Evolutionary conservation across 2,888 invertebrate genomes (phyloP), one percentile per base, ranked within the genome.

Genomic region (Stenoptilia bipunctidactyla): DNA sequence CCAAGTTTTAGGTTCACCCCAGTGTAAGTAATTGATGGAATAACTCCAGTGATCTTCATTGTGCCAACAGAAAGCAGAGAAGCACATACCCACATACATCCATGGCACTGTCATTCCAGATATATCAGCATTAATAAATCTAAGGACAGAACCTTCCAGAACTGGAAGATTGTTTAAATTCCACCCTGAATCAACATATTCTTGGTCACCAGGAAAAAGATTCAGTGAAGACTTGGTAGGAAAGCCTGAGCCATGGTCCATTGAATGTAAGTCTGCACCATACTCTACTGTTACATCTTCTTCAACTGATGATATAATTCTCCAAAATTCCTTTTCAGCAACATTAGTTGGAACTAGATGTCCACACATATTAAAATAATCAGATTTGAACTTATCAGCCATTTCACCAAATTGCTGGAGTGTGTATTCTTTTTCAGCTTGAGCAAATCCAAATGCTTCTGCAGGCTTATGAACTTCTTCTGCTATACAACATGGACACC

Each of bases 31-130:
- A 63, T 93, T 93, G 45, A 92, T 91, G 15, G 91, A 91, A 60
- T 92, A 92, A 55, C 91, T 92, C 92, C 92, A 92, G 61, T 92
- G 92, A 61, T 92, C 92, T 69, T 92, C 92, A 66, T 90, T 92
- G 59, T 92, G 92, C 92, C 92, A 92, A 56, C 92, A 92, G 67
- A 92, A 92, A 47, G 92, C 90, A 39, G 91, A 89, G 70, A 92
- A 93, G 56, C 91, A 92, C 92, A 93, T 93, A 33, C 92, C 92
- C 43, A 93, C 92, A 76, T 93, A 92, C 85, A 92, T 91, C 92
- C 92, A 92, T 9, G 92, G 92, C 5, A 91, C 89, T 56, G 85
- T 85, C 85, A 85, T 85, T 36, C 92, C 92, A 42, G 91, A 91
- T 56, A 92, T 92, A 55, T 91, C 91, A 41, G 88, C 89, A 70